Conservation (phyloP, 2,797 vertebrate species). For the Ctenochaetus hawaiiensis region DNA sequence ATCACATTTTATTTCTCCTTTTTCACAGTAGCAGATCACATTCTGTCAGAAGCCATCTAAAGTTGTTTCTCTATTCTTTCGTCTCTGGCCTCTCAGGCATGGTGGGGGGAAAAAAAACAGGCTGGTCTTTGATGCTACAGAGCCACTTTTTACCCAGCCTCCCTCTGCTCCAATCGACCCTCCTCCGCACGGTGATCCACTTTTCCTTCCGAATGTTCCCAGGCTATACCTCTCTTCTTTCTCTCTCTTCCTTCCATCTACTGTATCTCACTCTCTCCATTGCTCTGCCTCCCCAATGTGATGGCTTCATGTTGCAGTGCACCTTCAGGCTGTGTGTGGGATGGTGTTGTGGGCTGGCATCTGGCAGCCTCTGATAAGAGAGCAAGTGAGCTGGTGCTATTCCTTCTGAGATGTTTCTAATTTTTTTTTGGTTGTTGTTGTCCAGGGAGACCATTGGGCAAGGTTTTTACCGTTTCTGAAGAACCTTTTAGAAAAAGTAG, state of each 20-base stretch:
- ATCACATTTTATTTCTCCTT: slow-evolving; percentile 15
- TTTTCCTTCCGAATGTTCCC: slow-evolving; percentile 72
- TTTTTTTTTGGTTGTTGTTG: slow-evolving; percentile 2
- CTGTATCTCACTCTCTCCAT: slow-evolving; percentile 64
- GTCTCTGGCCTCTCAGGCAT: slow-evolving; percentile 58
- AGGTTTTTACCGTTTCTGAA: slow-evolving; percentile 45
- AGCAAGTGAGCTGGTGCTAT: slow-evolving; percentile 68
- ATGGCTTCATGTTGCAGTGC: slow-evolving; percentile 77
- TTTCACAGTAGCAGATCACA: slow-evolving; percentile 55
- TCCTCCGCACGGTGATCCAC: slow-evolving; percentile 74
- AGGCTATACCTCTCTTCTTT: slow-evolving; percentile 68
- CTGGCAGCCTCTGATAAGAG: slow-evolving; percentile 86
- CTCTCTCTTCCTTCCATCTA: slow-evolving; percentile 54
- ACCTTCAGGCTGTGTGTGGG: slow-evolving; percentile 83
- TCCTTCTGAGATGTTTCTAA: slow-evolving; percentile 68
- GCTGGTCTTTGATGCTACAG: slow-evolving; percentile 46
- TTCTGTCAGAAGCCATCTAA: slow-evolving; percentile 49
- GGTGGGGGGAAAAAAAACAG: not conserved
- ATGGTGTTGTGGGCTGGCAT: slow-evolving; percentile 81
- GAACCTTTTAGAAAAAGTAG: slow-evolving; percentile 44
- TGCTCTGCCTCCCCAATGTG: slow-evolving; percentile 49
- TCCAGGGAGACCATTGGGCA: slow-evolving; percentile 52
- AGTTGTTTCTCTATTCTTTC: slow-evolving; percentile 50
- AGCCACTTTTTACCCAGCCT: slow-evolving; percentile 56
- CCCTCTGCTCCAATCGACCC: slow-evolving; percentile 64